These are phyloP conservation scores for Cephalotes varians DNA, from an alignment of 2,888 invertebrate species.

Conservation along the genomic window DNA sequence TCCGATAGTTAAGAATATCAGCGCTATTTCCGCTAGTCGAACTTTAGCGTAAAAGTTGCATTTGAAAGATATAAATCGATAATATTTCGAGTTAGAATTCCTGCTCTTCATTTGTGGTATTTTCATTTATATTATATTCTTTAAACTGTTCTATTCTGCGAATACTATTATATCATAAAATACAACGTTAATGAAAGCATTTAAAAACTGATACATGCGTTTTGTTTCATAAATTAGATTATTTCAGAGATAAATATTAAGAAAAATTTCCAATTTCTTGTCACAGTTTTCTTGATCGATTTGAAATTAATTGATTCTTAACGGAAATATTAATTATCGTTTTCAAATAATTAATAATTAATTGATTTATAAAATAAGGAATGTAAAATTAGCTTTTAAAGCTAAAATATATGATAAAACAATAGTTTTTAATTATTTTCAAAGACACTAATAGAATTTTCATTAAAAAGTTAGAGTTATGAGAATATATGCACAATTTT, in stretches of 20 bases:
- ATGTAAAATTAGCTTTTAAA: neutral
- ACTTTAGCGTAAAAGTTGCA: constrained; percentile 34
- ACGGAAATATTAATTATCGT: neutral
- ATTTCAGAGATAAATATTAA: neutral
- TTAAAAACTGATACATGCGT: neutral
- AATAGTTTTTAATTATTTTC: neutral
- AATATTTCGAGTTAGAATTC: neutral
- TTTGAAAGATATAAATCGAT: neutral
- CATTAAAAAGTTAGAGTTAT: neutral
- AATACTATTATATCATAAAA: neutral
- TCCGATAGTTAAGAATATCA: constrained; percentile 45
- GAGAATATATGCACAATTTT: neutral
- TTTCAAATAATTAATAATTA: neutral
- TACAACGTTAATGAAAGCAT: neutral
- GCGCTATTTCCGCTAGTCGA: constrained; percentile 32
- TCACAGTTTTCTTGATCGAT: neutral
- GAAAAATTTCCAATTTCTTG: neutral
- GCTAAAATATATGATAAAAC: neutral
- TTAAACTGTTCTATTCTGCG: neutral
- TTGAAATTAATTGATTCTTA: neutral
- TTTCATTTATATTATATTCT: neutral
- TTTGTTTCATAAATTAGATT: neutral
- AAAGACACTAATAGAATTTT: neutral
- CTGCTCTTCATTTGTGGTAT: neutral
- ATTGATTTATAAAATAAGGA: too few species aligned